Evolutionary conservation across 2,888 invertebrate species (phyloP), one percentile per base, ranked within the genome.

Genomic region (Octonoba sinensis): DNA sequence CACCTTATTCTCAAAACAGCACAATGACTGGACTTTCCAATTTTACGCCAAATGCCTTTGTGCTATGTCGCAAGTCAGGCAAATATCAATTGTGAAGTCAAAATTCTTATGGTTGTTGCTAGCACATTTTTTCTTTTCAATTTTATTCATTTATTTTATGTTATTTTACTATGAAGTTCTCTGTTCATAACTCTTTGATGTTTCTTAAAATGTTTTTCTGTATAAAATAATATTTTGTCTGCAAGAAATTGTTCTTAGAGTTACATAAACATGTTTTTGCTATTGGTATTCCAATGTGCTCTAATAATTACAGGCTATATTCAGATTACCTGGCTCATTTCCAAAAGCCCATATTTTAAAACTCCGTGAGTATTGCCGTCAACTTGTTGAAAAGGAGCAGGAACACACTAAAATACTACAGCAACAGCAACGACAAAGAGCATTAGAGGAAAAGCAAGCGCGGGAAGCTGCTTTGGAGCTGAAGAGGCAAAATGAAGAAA

Each of bases 281-380:
- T 27, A 27, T 3, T 36, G 11, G 11, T 36, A 36, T 36, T 36
- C 36, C 36, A 36, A 4, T 36, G 36, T 36, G 36, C 36, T 36
- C 8, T 36, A 36, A 36, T 36, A 36, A 36, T n/a, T 20, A n/a
- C 24, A 83, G 83, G 79, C 74, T 36, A 79, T 83, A 56, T 83
- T 83, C 22, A 59, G 70, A 66, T 67, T 74, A n/a, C 83, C 83
- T 22, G 81, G 81, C 13, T 83, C 84, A 20, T 84, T 84, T 74
- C 77, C 84, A 15, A 69, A 62, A 47, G 74, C 66, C 8, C 70
- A 71, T 22, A 84, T 84, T 15, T 3, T 24, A n/a, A 76, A 70
- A 18, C 70, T 84, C 13, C 56, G 84, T 20, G 84, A 69, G 24
- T 49, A 70, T 27, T 84, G 84, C 27, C 69, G 84, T 3, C 60